Percentiles rank a stretch among this genome's conserved stretches.
Evolutionary conservation across 2,888 invertebrate species (phyloP).

Genomic region (Tanypteryx hageni): DNA sequence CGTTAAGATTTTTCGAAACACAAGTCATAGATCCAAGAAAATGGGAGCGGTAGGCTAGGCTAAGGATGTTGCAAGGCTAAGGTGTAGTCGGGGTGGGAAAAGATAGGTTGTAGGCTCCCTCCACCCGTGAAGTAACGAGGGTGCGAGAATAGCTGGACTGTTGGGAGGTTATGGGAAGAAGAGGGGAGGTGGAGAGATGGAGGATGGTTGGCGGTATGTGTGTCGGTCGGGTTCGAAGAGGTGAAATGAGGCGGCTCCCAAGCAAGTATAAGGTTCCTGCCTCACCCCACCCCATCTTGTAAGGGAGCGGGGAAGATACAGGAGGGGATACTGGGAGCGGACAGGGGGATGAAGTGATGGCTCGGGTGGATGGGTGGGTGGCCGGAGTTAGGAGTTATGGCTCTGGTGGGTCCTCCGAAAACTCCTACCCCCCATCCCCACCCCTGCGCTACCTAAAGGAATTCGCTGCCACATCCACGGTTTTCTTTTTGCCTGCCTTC

Average conservation of each 20-base stretch:
- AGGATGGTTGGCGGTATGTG: background rate
- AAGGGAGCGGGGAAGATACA: background rate
- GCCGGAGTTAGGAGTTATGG: background rate
- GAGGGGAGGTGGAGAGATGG: too few species aligned
- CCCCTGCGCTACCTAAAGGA: background rate
- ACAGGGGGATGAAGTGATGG: background rate
- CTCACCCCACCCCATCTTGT: background rate
- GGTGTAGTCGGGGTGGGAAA: background rate
- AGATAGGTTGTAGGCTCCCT: background rate
- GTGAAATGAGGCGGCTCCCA: background rate
- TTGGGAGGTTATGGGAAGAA: conserved; percentile 8
- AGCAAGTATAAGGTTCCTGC: background rate
- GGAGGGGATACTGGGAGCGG: background rate
- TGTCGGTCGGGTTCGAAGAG: conserved; percentile 32
- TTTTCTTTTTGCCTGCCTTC: background rate
- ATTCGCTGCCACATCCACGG: background rate
- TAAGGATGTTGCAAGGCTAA: background rate
- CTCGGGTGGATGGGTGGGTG: background rate
- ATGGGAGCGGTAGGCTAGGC: too few species aligned
- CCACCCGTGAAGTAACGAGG: background rate
- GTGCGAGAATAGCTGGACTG: background rate
- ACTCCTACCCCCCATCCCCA: background rate
- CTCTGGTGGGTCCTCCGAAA: too few species aligned
- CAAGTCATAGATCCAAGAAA: too few species aligned
- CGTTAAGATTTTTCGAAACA: too few species aligned